A percentile compares a stretch with the other conserved stretches of the same genome.
Conservation (phyloP, 2,797 vertebrate genomes). For the Chrosomus eos region DNA sequence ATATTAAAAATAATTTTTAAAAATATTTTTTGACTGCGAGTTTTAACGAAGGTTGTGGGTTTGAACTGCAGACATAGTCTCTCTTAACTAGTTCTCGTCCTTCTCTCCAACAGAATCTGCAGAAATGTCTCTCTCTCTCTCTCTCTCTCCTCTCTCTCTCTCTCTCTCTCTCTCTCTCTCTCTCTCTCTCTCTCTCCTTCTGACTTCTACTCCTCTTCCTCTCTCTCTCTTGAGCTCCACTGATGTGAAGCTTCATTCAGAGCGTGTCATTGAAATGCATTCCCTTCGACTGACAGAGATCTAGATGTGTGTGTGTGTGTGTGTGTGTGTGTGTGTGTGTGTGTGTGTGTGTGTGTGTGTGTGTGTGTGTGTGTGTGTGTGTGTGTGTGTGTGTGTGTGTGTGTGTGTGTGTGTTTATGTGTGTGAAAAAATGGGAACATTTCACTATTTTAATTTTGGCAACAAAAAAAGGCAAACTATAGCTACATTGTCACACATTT, state of each 20-base stretch:
- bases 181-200: conserved; percentile 64
- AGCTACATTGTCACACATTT: neutral
- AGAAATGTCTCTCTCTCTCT: neutral
- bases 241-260: conserved; percentile 85
- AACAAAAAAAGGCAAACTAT: neutral
- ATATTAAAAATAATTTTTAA: too few species aligned
- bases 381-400: too few species aligned
- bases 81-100: too few species aligned
- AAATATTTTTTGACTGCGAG: too few species aligned
- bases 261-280: conserved; percentile 78
- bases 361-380: too few species aligned
- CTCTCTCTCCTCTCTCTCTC: neutral
- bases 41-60: too few species aligned
- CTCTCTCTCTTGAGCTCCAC: conserved; percentile 69
- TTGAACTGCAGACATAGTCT: too few species aligned
- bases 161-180: neutral
- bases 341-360: too few species aligned
- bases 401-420: too few species aligned
- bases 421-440: too few species aligned
- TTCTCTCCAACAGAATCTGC: too few species aligned
- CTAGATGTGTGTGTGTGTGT: conserved; percentile 60
- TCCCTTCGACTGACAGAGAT: conserved; percentile 81
- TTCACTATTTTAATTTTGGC: neutral
- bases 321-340: too few species aligned
- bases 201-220: conserved; percentile 74